Conservation (phyloP, 1,140 invertebrate species). For the Papilio glaucus region DNA sequence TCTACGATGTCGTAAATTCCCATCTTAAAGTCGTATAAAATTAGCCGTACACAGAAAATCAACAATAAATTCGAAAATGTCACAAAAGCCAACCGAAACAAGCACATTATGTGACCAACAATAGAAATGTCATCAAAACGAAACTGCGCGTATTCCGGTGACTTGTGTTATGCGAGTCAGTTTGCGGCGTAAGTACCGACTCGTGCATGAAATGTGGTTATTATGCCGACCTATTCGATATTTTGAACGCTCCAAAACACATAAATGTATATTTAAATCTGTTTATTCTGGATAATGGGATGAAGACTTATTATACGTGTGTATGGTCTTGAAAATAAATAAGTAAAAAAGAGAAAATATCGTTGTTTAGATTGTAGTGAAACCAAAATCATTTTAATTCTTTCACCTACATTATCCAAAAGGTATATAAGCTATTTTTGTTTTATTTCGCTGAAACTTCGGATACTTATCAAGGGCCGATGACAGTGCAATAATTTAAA, state of each 20-base stretch:
- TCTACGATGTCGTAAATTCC: neutral
- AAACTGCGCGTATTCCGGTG: neutral
- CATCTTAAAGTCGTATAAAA: neutral
- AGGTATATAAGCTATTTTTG: no score
- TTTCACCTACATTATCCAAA: no score
- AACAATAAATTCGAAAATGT: neutral
- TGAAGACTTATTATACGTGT: no score
- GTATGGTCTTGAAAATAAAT: no score
- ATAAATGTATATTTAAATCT: neutral
- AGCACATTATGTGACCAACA: neutral
- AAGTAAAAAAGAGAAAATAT: no score
- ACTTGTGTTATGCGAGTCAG: neutral
- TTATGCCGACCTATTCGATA: neutral
- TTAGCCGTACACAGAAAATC: neutral
- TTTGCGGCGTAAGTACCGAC: neutral
- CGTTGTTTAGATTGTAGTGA: neutral
- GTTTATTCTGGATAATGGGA: neutral
- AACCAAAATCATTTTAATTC: no score
- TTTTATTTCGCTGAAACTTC: no score
- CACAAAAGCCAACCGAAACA: neutral
- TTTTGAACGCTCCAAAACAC: neutral
- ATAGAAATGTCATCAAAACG: neutral
- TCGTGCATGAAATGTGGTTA: conserved; percentile 3
- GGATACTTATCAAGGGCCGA: no score
- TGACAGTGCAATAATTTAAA: no score